Percentiles rank a stretch among this genome's conserved stretches.
Evolutionary conservation across 1,140 invertebrate species (phyloP).

Genomic region (Drosophila burlai): DNA sequence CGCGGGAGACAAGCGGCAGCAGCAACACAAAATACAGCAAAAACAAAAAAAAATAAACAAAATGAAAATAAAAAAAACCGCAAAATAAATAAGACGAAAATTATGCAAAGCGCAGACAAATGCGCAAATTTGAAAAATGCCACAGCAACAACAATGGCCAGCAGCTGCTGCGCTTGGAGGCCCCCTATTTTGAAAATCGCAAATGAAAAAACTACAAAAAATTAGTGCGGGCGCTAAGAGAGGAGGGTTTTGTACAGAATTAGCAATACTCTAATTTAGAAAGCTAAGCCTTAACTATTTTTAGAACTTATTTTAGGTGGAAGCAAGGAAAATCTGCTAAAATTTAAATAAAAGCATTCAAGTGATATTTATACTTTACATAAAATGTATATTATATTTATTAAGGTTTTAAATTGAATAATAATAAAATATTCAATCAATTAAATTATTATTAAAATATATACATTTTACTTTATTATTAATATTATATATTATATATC

Average conservation of each 20-base stretch:
- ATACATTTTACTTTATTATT: too few relatives aligned
- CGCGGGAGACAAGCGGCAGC: slow-evolving; percentile 24
- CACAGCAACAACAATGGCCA: slow-evolving; percentile 50
- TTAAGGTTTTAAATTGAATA: too few relatives aligned
- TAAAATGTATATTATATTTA: too few relatives aligned
- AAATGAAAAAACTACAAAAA: not conserved
- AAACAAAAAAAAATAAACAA: slow-evolving; percentile 16
- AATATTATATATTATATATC: too few relatives aligned
- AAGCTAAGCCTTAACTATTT: too few relatives aligned
- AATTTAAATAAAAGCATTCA: too few relatives aligned
- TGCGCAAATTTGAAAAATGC: slow-evolving; percentile 83
- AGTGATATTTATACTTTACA: too few relatives aligned
- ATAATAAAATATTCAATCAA: too few relatives aligned
- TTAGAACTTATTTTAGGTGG: too few relatives aligned
- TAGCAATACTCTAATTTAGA: slow-evolving; percentile 6
- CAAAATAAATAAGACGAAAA: slow-evolving; percentile 60
- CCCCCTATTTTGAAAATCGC: not conserved
- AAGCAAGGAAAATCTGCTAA: not conserved
- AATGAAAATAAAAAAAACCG: slow-evolving; percentile 50
- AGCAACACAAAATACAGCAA: not conserved
- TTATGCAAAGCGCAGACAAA: slow-evolving; percentile 82
- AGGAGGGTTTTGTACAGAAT: not conserved
- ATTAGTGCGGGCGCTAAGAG: slow-evolving; percentile 6
- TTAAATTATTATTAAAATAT: too few relatives aligned
- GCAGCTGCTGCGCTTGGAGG: slow-evolving; percentile 55